phyloP scores from a whole-genome alignment of 2,888 invertebrate species.

The Pandemis heparana region DNA sequence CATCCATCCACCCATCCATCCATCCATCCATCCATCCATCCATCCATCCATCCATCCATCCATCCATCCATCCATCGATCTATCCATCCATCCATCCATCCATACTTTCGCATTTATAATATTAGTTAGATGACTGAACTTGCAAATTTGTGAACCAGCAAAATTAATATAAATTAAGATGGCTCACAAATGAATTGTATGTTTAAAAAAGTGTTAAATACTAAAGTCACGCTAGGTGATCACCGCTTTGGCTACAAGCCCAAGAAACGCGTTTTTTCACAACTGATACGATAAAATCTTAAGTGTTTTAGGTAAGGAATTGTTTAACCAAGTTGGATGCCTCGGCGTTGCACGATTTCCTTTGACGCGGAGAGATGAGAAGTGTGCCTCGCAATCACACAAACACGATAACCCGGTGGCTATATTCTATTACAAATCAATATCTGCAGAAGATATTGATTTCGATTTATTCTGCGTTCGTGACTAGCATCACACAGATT shows the following conservation, averaged over 20 bases:
- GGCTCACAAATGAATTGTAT: background rate
- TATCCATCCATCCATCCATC: too few species aligned
- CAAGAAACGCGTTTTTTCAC: background rate
- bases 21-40: too few species aligned
- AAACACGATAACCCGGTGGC: conserved; percentile 53
- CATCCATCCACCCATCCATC: too few species aligned
- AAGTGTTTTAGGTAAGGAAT: background rate
- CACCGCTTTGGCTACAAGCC: background rate
- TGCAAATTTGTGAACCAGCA: background rate
- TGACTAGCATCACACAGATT: conserved; percentile 73
- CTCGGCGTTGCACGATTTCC: conserved; percentile 6
- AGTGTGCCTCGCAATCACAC: conserved; percentile 36
- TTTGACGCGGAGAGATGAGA: conserved; percentile 17
- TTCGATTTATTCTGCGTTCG: conserved; percentile 79
- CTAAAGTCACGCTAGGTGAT: background rate
- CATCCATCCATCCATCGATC: too few species aligned
- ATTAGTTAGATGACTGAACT: too few species aligned
- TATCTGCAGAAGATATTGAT: conserved; percentile 73
- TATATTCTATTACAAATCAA: conserved; percentile 70
- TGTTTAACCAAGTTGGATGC: background rate
- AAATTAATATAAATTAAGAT: background rate
- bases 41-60: too few species aligned
- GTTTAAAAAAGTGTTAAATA: background rate
- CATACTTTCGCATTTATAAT: too few species aligned
- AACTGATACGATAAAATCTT: background rate